Conservation (phyloP, 2,113 vertebrate species). For the Proteles cristata region DNA sequence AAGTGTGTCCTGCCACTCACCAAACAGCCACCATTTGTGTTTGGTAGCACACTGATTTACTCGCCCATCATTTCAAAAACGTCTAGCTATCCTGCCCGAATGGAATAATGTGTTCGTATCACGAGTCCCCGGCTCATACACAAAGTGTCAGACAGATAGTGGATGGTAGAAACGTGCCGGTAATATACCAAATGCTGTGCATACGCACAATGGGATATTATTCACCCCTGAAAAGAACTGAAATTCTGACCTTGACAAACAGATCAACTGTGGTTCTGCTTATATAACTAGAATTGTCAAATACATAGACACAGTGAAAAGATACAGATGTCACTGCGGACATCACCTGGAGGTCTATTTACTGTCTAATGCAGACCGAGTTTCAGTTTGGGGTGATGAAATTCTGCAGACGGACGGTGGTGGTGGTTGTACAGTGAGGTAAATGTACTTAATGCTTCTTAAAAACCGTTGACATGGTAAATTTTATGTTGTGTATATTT, state of each 20-base stretch:
- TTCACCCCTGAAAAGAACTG: not conserved
- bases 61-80: not conserved
- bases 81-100: not conserved
- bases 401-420: not conserved
- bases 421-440: not conserved
- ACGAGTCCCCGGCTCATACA: no score
- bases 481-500: not conserved
- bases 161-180: not conserved
- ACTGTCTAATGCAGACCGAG: rapidly evolving
- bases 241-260: not conserved
- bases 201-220: not conserved
- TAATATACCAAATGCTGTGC: not conserved
- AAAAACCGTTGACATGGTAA: not conserved
- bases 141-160: not conserved
- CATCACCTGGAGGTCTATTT: no score
- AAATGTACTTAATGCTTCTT: not conserved
- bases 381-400: not conserved
- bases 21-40: no score
- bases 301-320: not conserved
- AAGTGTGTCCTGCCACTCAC: not conserved
- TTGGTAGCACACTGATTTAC: no score
- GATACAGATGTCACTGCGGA: no score
- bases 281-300: not conserved
- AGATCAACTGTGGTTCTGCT: not conserved
- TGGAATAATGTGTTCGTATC: not conserved